Evolutionary conservation across 2,888 invertebrate species (phyloP).

Genomic region (Lithophane socia): DNA sequence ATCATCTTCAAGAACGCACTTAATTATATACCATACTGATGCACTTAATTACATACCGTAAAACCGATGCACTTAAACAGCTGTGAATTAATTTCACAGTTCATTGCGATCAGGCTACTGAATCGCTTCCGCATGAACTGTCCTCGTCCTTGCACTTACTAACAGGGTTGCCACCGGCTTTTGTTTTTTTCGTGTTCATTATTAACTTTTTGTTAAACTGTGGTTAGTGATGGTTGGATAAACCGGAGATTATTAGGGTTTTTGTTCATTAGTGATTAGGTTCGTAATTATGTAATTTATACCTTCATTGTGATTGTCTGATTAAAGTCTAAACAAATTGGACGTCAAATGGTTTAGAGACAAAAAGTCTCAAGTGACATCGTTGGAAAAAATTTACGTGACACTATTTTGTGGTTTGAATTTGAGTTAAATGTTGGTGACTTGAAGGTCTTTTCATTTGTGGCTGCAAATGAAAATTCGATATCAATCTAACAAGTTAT

Average conservation of each 20-base stretch:
- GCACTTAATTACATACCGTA: conserved; percentile 36
- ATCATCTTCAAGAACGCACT: conserved; percentile 37
- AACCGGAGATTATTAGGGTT: conserved; percentile 32
- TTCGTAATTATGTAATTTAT: conserved; percentile 17
- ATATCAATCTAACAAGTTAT: too few relatives aligned
- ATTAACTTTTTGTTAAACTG: conserved; percentile 40
- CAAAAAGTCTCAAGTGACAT: background rate
- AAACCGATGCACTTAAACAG: conserved; percentile 21
- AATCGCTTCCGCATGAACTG: conserved; percentile 67
- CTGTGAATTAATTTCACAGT: conserved; percentile 63
- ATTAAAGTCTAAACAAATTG: conserved; percentile 13
- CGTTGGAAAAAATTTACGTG: background rate
- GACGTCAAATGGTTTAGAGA: background rate
- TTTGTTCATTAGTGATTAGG: conserved; percentile 31
- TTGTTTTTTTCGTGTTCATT: conserved; percentile 3
- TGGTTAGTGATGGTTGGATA: conserved; percentile 33
- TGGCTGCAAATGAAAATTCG: too few relatives aligned
- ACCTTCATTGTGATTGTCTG: conserved; percentile 41
- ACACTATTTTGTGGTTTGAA: background rate
- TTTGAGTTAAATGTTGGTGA: too few relatives aligned
- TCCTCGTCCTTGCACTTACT: conserved; percentile 43
- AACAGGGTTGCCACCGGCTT: conserved; percentile 41
- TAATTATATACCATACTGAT: conserved; percentile 10
- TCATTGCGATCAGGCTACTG: conserved; percentile 56
- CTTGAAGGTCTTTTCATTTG: too few relatives aligned